Evolutionary conservation across 2,888 invertebrate genomes (phyloP), one percentile per base, ranked within the genome.

Genomic region (Lysandra bellargus): DNA sequence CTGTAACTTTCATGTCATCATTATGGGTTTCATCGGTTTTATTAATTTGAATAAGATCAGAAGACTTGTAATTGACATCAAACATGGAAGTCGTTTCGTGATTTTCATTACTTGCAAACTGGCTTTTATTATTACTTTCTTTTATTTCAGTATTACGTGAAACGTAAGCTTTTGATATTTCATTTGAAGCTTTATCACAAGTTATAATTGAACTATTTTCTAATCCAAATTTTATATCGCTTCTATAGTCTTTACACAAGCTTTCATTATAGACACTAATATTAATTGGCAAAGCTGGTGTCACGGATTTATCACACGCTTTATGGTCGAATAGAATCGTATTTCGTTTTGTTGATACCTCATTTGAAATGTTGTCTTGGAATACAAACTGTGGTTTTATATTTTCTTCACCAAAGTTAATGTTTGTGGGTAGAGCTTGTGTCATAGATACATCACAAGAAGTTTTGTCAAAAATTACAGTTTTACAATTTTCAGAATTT

Each of bases 371-470:
- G 0, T 30, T 12, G 23, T 30, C 64, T 30, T 64, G 2, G 4
- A 30, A 64, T 30, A 30, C 64, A 12, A 30, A 64, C 9, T 64
- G 64, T 30, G 9, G 64, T 64, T 23, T 64, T 17, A 69, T 75
- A 85, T 79, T 82, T 81, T 74, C 83, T 81, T 80, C 82, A 60
- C 83, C 79, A 64, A 80, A 64, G 9, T 78, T 80, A 73, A 84
- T 82, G 61, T 83, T 82, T 0, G 83, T 64, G 14, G 86, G 84
- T 2, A 87, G 49, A 4, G 82, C 83, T 82, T 86, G 83, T 4
- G 86, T 88, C 79, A 86, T 83, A 72, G 86, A 86, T 44, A 86
- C 81, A 60, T 85, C 81, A 1, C 80, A 79, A 44, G 33, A 72
- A 72, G 85, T 83, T 75, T 84, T 82, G 30, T 88, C 84, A 79